Evolutionary conservation across 1,140 invertebrate genomes (phyloP), one percentile per base, ranked within the genome.

Genomic region (Eumeta japonica): DNA sequence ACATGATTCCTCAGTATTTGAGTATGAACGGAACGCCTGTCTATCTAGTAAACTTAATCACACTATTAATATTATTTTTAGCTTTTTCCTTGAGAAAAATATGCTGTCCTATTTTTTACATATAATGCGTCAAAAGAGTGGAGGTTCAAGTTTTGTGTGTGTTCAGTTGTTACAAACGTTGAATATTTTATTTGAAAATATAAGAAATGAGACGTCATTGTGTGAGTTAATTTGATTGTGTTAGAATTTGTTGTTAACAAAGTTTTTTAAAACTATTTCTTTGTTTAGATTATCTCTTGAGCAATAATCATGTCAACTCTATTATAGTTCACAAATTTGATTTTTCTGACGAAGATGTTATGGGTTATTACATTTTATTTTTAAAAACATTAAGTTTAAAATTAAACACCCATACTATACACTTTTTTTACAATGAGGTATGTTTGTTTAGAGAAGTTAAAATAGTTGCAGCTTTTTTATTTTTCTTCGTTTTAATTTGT

Each of bases 291-390:
- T 99, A 98, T 78, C 78, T 99, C 37, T 78, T 99, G 12, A 98
- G 95, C 56, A 99, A 99, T 75, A 99, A 99, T 77, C 95, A 99
- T 80, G 94, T 99, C 12, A 99, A 99, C 76, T 94, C 91, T 19
- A 99, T 99, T 57, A 99, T 99, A 63, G 90, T 96, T 24, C 96
- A 99, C 76, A 97, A 97, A 76, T 99, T 99, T 83, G 97, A 99
- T 72, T 97, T 99, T 60, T 94, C 92, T n/a, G 96, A 99, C 77
- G 97, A 99, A 78, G 97, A 99, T 83, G 94, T 99, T 2, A 97
- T 99, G 94, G 97, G 95, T 3, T 99, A 99, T 71, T 99, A 99
- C 70, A 98, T 99, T 64, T 97, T 95, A 30, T 99, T 99, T 68
- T 70, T 99, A 37, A 99, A 99, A 75, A 99, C 96, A 0, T 77